Evolutionary conservation across 2,888 invertebrate genomes (phyloP).

Genomic region (Steinernema scapterisci): DNA sequence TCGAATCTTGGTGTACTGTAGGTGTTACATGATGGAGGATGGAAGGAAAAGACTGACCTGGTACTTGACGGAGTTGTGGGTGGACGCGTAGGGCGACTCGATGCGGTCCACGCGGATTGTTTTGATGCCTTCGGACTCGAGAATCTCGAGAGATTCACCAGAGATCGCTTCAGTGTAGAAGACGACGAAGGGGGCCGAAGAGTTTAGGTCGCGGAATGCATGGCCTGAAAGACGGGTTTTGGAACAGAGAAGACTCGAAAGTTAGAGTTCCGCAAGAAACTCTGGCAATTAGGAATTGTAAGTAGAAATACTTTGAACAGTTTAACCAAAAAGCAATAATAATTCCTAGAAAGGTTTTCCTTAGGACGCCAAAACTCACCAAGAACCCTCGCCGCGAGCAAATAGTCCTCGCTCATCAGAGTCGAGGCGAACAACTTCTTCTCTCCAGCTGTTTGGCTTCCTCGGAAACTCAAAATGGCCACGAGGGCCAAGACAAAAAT

Average conservation of each 20-base stretch:
- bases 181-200: conserved; percentile 50
- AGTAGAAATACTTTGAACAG: too few species aligned
- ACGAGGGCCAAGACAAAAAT: not conserved
- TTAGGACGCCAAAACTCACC: too few species aligned
- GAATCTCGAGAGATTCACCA: conserved; percentile 38
- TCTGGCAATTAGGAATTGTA: too few species aligned
- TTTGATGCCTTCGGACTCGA: conserved; percentile 44
- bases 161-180: conserved; percentile 55
- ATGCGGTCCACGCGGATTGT: conserved; percentile 49
- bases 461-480: not conserved
- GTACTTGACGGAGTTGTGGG: conserved; percentile 53
- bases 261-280: not conserved
- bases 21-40: conserved; percentile 1
- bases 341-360: too few species aligned
- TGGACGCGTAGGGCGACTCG: conserved; percentile 54
- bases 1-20: conserved; percentile 61
- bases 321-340: too few species aligned
- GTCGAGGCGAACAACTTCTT: conserved; percentile 40
- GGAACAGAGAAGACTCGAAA: not conserved
- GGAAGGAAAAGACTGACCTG: conserved; percentile 45
- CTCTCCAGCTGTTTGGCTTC: not conserved
- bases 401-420: conserved; percentile 52
- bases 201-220: conserved; percentile 44
- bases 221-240: conserved; percentile 42
- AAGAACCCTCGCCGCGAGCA: conserved; percentile 52